Evolutionary conservation across 2,888 invertebrate genomes (phyloP), one percentile per base, ranked within the genome.

Genomic region (Melieria omissa): DNA sequence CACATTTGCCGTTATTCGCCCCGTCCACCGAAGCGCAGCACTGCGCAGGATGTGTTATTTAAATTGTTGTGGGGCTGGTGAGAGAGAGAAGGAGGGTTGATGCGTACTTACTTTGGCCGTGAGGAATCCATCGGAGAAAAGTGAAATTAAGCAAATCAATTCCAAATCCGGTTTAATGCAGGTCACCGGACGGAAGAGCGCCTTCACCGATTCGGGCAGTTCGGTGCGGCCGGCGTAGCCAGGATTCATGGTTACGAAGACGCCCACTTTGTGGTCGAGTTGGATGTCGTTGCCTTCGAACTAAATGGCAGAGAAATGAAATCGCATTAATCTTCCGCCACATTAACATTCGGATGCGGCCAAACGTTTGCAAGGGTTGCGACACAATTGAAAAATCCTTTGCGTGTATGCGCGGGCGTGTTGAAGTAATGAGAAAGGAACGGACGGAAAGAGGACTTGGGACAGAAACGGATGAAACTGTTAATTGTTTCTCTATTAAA

Each of bases 201-300:
- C 95, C 85, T 97, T 97, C 7, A 97, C 95, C 0, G 95, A 95
- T 86, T 97, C 97, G 0, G 97, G 97, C 46, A 98, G 88, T 83
- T 97, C 96, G 0, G 96, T 96, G 70, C 96, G 91, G 0, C 96
- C 96, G 0, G 96, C 95, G 83, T 97, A 96, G 0, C 96, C 96
- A 0, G 96, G 96, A 88, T 97, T 97, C 96, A 97, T 97, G 0
- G 97, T 97, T 70, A 97, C 95, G 86, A 97, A 98, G 75, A 97
- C 93, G 0, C 97, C 97, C 14, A 96, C 93, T 88, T 96, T 95
- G 6, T 89, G 88, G 87, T 97, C 96, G 84, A 97, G 86, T 7
- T 88, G 88, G 73, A 97, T 96, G 83, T 96, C 95, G 82, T 92
- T 91, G 0, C 93, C 93, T 88, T 95, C 95, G 85, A 96, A 95